phyloP scores from a whole-genome alignment of 53 echinoderm and acorn worm species.

The Echinarachnius parma region DNA sequence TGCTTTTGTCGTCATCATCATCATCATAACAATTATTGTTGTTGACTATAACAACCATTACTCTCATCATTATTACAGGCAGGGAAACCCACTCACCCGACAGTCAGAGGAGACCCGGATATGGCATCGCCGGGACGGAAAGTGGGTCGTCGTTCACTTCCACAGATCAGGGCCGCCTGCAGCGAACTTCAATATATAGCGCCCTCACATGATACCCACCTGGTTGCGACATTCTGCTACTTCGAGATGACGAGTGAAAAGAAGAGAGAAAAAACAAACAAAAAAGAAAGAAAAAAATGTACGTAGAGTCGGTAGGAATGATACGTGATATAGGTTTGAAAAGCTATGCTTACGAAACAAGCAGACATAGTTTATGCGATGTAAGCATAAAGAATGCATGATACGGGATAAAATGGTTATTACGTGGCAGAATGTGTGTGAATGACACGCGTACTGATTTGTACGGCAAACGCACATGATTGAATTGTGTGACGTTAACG shows the following conservation, averaged over 20 bases:
- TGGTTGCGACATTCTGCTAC: background rate
- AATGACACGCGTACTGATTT: too few species aligned
- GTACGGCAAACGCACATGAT: too few species aligned
- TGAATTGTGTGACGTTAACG: too few species aligned
- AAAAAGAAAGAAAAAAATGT: background rate
- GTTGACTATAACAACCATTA: background rate
- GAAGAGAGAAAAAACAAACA: background rate
- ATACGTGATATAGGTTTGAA: too few species aligned
- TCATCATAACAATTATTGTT: background rate
- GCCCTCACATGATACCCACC: background rate
- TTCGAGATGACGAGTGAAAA: background rate
- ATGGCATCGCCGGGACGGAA: conserved; percentile 86
- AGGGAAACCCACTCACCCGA: conserved; percentile 73
- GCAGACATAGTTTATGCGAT: too few species aligned
- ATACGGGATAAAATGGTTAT: too few species aligned
- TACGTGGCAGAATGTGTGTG: too few species aligned
- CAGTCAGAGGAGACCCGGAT: conserved; percentile 91
- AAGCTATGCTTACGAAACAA: too few species aligned
- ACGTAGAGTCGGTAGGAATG: background rate
- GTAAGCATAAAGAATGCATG: too few species aligned
- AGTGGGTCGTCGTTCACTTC: conserved; percentile 94
- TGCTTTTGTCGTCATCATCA: background rate
- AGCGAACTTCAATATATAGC: conserved; percentile 12
- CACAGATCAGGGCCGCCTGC: conserved; percentile 75
- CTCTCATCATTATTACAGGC: conserved; percentile 28